These are phyloP conservation scores for Dermatemys mawii DNA, from an alignment of 2,113 vertebrate species.

Conservation along the genomic window DNA sequence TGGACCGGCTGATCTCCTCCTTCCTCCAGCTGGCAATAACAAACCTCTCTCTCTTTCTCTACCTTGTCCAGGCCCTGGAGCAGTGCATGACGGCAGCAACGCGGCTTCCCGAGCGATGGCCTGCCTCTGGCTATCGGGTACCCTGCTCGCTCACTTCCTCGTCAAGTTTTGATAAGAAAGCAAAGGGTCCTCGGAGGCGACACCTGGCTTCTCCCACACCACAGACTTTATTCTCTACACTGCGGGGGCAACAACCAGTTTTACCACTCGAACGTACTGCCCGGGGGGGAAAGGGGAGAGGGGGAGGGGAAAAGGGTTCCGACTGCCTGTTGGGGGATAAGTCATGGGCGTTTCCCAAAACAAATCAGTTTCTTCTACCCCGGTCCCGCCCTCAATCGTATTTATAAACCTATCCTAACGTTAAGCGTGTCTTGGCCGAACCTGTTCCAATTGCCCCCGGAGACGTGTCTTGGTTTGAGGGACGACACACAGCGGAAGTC, in stretches of 20 bases:
- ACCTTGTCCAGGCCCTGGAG: slow-evolving; percentile 85
- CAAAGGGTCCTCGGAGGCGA: slow-evolving; percentile 76
- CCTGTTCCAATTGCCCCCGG: slow-evolving; percentile 24
- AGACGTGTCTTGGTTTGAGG: slow-evolving; percentile 24
- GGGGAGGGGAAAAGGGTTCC: slow-evolving; percentile 48
- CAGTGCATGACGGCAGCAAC: slow-evolving; percentile 90
- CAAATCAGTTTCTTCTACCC: slow-evolving; percentile 41
- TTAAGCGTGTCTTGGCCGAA: slow-evolving; percentile 1
- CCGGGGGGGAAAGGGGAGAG: slow-evolving; percentile 43
- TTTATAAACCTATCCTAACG: background rate
- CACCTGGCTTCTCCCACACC: slow-evolving; percentile 76
- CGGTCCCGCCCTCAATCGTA: background rate
- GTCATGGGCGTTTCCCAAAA: slow-evolving; percentile 47
- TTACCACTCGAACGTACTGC: slow-evolving; percentile 54
- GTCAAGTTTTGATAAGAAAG: slow-evolving; percentile 93
- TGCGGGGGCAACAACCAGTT: slow-evolving; percentile 77
- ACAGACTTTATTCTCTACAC: slow-evolving; percentile 82
- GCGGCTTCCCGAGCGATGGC: slow-evolving; percentile 77
- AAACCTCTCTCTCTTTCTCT: slow-evolving; percentile 18
- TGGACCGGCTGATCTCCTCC: background rate
- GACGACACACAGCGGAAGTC: slow-evolving; percentile 23
- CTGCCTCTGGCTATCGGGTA: slow-evolving; percentile 85
- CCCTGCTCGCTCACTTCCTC: slow-evolving; percentile 84
- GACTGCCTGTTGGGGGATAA: slow-evolving; percentile 39
- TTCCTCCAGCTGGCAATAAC: background rate